These are phyloP conservation scores for Nasonia vitripennis DNA, from an alignment of 1,140 invertebrate genomes.

Conservation along the genomic window DNA sequence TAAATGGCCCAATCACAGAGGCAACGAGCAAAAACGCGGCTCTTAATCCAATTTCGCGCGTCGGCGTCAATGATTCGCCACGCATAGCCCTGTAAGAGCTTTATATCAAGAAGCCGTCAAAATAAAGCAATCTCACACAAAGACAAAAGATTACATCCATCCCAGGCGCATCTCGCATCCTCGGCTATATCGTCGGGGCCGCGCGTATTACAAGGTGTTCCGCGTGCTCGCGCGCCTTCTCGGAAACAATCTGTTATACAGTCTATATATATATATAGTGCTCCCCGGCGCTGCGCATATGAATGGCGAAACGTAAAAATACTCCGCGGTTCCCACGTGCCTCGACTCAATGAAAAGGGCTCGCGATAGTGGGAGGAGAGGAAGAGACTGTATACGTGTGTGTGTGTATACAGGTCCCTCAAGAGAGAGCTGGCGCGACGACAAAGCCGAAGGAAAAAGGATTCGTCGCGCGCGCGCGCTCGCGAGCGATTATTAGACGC, in stretches of 20 bases:
- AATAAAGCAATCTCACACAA: not conserved
- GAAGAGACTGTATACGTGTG: slow-evolving; percentile 47
- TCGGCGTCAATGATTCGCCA: too few species aligned
- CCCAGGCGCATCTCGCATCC: slow-evolving; percentile 63
- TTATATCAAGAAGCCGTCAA: not conserved
- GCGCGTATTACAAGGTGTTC: slow-evolving; percentile 59
- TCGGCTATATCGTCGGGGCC: slow-evolving; percentile 53
- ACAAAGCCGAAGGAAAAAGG: slow-evolving; percentile 54
- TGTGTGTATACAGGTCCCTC: slow-evolving; percentile 42
- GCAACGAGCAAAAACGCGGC: too few species aligned
- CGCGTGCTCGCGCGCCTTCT: slow-evolving; percentile 60
- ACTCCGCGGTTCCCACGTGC: slow-evolving; percentile 68
- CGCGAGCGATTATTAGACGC: slow-evolving; percentile 75
- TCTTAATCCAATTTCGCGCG: too few species aligned
- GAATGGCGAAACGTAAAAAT: slow-evolving; percentile 75
- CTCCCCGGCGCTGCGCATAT: slow-evolving; percentile 58
- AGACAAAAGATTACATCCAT: not conserved
- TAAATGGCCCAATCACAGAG: too few species aligned
- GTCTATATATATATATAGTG: slow-evolving; percentile 56
- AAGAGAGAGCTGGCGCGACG: not conserved
- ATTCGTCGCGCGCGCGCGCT: slow-evolving; percentile 75
- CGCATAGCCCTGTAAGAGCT: not conserved
- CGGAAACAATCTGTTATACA: slow-evolving; percentile 74
- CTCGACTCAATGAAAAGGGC: slow-evolving; percentile 66
- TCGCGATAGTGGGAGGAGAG: slow-evolving; percentile 50